These are phyloP conservation scores for Idaea dimidiata DNA, from an alignment of 2,888 invertebrate species.

Conservation along the genomic window DNA sequence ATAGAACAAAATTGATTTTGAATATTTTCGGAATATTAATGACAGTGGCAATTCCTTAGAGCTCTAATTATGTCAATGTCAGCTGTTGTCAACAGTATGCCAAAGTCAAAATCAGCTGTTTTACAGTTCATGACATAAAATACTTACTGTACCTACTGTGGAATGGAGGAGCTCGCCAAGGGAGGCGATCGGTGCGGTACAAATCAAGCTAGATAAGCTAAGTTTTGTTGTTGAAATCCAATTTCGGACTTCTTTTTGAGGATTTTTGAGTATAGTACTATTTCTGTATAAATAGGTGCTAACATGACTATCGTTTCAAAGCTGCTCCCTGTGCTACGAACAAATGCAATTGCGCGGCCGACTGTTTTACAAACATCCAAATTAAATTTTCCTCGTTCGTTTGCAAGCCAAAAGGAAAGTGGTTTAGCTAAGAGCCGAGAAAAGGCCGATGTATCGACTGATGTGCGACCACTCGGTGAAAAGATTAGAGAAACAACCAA, in stretches of 20 bases:
- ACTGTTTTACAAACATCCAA: slow-evolving; percentile 42
- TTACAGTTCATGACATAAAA: not conserved
- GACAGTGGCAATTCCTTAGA: not conserved
- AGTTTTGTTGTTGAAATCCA: not conserved
- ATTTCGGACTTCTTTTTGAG: not conserved
- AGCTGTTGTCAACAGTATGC: not conserved
- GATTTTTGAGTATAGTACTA: not conserved
- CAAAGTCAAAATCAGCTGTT: not conserved
- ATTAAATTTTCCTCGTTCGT: slow-evolving; percentile 43
- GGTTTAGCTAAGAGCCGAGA: slow-evolving; percentile 62
- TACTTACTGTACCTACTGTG: no score
- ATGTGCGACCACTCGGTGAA: slow-evolving; percentile 85
- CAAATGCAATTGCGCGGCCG: slow-evolving; percentile 44
- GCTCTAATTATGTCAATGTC: not conserved
- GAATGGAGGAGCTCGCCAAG: not conserved
- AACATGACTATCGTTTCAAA: slow-evolving; percentile 67
- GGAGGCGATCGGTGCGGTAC: not conserved
- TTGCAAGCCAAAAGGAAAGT: slow-evolving; percentile 53
- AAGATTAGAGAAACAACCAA: slow-evolving; percentile 95
- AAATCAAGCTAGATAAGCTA: not conserved
- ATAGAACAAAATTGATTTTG: not conserved
- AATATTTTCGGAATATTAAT: not conserved
- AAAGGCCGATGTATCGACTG: slow-evolving; percentile 67
- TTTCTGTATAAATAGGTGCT: not conserved
- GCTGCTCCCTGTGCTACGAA: slow-evolving; percentile 53